Base-by-base conservation (phyloP, 2,888 invertebrate species). In the Pheosia tremula region DNA sequence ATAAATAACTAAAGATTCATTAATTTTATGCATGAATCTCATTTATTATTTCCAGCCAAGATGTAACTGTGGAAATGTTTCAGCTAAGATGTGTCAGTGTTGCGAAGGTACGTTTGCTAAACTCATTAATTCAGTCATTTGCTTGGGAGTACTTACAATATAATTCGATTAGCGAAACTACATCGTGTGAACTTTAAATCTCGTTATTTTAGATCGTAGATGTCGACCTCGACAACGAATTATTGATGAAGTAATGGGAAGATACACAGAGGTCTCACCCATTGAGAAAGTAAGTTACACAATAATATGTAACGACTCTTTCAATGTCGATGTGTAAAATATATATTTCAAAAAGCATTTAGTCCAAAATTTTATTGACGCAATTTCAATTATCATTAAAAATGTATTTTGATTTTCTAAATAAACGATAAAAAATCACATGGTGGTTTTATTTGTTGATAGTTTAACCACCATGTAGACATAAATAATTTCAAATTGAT, bases 171-270 rank as follows among this genome's bases (percentile, higher is more conserved):
- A 60, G 45, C 49, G 24, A 45, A 57, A 54, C 36, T 52, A 45
- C 50, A 60, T 66, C 54, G 37, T 61, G 60, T 73, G 61, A 70
- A 10, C 54, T 71, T 72, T 67, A 59, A 65, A 71, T 74, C 67
- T 75, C 64, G 66, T 79, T 70, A 79, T 90, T 90, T 81, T 90
- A 89, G 90, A 85, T 87, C 58, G 69, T 78, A 83, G 78, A 77
- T 75, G 70, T 68, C 75, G 72, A 64, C 83, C 83, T 64, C 84
- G 86, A 65, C 79, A 87, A 68, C 74, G 70, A 75, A 83, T 88
- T 66, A 88, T 91, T 57, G 83, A 86, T 66, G 89, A 89, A 80
- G 87, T 90, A 8, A 82, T 88, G 82, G 89, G 89, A 80, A 81
- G 77, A 75, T 86, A 84, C 66, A 67, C 68, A 64, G 87, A 84